These are phyloP conservation scores for Thoracochromis brauschi DNA, from an alignment of 2,113 vertebrate genomes.

Conservation along the genomic window DNA sequence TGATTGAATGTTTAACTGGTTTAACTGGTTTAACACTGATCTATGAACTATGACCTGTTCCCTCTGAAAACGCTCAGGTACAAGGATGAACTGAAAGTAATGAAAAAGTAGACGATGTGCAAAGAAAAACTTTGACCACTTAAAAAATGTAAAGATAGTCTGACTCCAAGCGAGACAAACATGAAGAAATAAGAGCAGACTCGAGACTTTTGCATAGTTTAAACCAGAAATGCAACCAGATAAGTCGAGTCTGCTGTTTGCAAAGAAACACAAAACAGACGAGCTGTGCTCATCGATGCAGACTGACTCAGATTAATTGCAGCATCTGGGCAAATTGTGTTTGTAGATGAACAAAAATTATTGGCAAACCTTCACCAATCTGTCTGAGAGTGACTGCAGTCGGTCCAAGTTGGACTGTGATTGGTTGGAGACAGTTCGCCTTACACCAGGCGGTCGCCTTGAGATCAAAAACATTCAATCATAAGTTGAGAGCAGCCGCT, in stretches of 20 bases:
- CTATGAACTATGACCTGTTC: rapidly evolving
- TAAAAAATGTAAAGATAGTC: background rate
- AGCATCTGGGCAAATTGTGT: background rate
- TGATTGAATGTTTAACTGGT: background rate
- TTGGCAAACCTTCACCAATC: background rate
- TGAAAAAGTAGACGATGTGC: background rate
- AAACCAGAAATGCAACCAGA: background rate
- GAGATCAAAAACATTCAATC: rapidly evolving
- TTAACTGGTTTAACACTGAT: background rate
- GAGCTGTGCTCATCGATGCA: background rate
- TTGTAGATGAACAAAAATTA: rapidly evolving
- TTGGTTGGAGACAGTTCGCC: background rate
- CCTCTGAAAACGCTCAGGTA: background rate
- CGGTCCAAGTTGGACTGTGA: background rate
- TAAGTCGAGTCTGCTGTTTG: background rate
- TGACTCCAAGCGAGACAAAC: background rate
- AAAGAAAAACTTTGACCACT: background rate
- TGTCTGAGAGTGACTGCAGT: rapidly evolving
- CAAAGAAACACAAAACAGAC: background rate
- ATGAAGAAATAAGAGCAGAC: rapidly evolving
- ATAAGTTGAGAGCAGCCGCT: rapidly evolving
- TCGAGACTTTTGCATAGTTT: rapidly evolving
- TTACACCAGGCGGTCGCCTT: rapidly evolving
- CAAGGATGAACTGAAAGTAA: background rate
- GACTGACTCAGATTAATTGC: background rate